A percentile compares a stretch with the other conserved stretches of the same genome.
Evolutionary conservation across 2,797 vertebrate genomes (phyloP).

Genomic region (Acomys russatus): DNA sequence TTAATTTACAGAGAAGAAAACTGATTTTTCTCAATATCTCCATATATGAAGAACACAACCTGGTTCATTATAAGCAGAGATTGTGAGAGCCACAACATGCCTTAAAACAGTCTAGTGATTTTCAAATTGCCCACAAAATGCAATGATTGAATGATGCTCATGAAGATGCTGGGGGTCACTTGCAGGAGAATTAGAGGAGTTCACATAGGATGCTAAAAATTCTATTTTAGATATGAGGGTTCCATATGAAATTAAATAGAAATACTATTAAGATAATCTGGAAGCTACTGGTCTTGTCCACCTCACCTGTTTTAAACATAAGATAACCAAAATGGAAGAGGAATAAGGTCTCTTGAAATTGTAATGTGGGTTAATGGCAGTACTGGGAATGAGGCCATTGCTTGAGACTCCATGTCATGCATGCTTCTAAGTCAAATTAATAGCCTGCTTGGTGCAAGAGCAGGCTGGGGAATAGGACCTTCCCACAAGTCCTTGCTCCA

Average conservation of each 20-base stretch:
- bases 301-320: slow-evolving; percentile 14
- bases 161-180: neutral
- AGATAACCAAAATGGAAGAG: neutral
- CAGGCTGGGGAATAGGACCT: neutral
- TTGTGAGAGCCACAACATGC: neutral
- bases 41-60: neutral
- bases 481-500: neutral
- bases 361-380: neutral
- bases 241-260: neutral
- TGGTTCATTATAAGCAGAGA: slow-evolving; percentile 32
- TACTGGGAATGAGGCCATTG: slow-evolving; percentile 4
- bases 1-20: slow-evolving; percentile 64
- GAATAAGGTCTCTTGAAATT: neutral
- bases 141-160: neutral
- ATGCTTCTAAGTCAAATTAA: neutral
- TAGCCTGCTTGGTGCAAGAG: neutral
- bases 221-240: neutral
- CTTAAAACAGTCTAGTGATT: neutral
- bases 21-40: slow-evolving; percentile 65
- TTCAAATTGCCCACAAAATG: neutral
- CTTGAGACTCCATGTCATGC: neutral
- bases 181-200: neutral
- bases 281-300: slow-evolving; percentile 1
- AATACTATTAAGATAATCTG: slow-evolving; percentile 19
- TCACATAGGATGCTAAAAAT: neutral